Evolutionary conservation across 2,113 vertebrate species (phyloP), one percentile per base, ranked within the genome.

Genomic region (Turdus rufiventris): DNA sequence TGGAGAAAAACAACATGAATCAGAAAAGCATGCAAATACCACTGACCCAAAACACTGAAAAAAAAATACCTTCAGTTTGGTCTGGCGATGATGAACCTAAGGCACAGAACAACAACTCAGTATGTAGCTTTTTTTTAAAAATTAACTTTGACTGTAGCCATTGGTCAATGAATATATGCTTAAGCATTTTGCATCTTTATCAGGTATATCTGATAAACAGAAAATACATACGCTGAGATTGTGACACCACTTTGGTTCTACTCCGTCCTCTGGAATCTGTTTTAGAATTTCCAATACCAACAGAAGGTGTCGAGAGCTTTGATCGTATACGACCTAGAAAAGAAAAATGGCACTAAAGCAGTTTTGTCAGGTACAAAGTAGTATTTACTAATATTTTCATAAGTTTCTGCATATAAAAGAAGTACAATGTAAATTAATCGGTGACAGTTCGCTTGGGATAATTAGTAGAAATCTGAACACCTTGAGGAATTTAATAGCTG

Each of bases 31-130:
- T 98, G 98, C 98, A 98, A 96, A 97, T 94, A 97, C 96, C 94
- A 98, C 96, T 98, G 96, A 97, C 63, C 96, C 97, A 95, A 97
- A 98, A 98, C 98, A 97, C 96, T 95, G 96, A 98, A 96, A 98
- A 97, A 97, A 98, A 97, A 98, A 99, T 99, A 99, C 99, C 99
- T 99, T 99, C 98, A 96, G 98, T 99, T 98, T 98, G 98, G 98
- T 99, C 99, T 97, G 99, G 99, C 98, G 99, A 99, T 97, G 99
- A 99, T 93, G 98, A 99, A 99, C 99, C 99, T 99, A 99, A 98
- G 98, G 98, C 79, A 98, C 95, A 98, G 97, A 98, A 98, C 96
- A 97, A 98, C 97, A 98, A 97, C 98, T 98, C 98, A 98, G 97
- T 98, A 97, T 96, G 92, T 58, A 91, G 97, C 95, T 84, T 94